Evolutionary conservation across 92 coral and sea anemone species (phyloP).

Genomic region (Metridium senile): DNA sequence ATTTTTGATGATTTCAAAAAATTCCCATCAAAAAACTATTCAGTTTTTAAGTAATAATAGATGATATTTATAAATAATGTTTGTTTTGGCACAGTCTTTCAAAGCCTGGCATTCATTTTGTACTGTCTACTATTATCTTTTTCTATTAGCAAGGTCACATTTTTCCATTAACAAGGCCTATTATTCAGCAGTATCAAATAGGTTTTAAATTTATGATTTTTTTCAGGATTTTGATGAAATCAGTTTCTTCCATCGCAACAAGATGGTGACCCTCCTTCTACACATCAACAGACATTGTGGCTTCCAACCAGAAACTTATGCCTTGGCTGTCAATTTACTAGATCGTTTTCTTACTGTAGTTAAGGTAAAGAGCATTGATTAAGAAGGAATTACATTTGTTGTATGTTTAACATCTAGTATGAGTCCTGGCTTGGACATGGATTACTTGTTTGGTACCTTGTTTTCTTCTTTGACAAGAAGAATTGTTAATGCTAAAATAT

Average conservation of each 20-base stretch:
- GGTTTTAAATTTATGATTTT: not conserved
- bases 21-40: too few relatives aligned
- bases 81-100: too few relatives aligned
- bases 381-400: not conserved
- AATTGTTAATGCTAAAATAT: too few relatives aligned
- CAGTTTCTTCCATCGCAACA: slow-evolving; percentile 89
- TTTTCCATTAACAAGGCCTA: not conserved
- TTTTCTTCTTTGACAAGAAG: too few relatives aligned
- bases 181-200: not conserved
- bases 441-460: too few relatives aligned
- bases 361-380: slow-evolving; percentile 80
- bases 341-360: slow-evolving; percentile 91
- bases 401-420: not conserved
- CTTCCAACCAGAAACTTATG: slow-evolving; percentile 95
- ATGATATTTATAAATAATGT: too few relatives aligned
- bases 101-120: too few relatives aligned
- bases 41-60: too few relatives aligned
- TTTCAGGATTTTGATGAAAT: slow-evolving; percentile 77
- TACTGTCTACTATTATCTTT: too few relatives aligned
- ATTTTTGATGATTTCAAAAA: too few relatives aligned
- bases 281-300: slow-evolving; percentile 89
- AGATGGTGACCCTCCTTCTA: slow-evolving; percentile 74
- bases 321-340: slow-evolving; percentile 86
- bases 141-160: too few relatives aligned
- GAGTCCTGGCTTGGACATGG: too few relatives aligned